Percentiles rank a stretch among this genome's conserved stretches.
These are phyloP conservation scores for Eucidaris tribuloides DNA, from an alignment of 35 echinoderm and acorn worm genomes.

Conservation along the genomic window DNA sequence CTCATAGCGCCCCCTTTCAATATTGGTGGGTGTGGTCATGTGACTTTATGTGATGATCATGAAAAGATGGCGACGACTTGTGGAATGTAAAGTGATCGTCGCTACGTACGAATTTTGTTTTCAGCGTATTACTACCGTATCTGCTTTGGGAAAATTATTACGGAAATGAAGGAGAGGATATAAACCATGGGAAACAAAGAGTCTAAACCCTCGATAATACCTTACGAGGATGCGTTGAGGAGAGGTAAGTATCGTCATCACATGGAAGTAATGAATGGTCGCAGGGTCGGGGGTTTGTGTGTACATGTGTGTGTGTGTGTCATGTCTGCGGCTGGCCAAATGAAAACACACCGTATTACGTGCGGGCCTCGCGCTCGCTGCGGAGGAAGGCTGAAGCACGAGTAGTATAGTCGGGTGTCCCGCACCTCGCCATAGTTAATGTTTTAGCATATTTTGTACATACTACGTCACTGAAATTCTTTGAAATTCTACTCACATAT, in stretches of 20 bases:
- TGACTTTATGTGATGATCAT: not conserved
- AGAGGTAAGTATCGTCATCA: conserved; percentile 45
- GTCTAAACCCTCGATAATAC: conserved; percentile 69
- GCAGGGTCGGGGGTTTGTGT: not conserved
- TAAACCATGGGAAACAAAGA: conserved; percentile 90
- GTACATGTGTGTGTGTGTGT: not conserved
- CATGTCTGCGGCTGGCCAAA: not conserved
- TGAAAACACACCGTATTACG: not conserved
- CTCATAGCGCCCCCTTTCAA: too few species aligned
- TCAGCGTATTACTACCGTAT: not conserved
- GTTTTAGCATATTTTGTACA: too few species aligned
- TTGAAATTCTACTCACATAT: too few species aligned
- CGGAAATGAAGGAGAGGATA: not conserved
- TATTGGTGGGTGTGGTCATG: not conserved
- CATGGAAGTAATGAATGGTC: not conserved
- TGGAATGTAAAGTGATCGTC: too few species aligned
- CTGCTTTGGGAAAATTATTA: not conserved
- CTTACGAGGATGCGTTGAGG: conserved; percentile 87
- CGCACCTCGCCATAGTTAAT: too few species aligned
- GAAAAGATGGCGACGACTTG: not conserved
- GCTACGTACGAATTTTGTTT: not conserved
- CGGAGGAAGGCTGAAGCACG: not conserved
- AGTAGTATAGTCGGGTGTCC: too few species aligned
- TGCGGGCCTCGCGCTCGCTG: not conserved
- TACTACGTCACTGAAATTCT: too few species aligned